Base-by-base conservation (phyloP, 2,797 vertebrate genomes). In the Lophotriccus pileatus region DNA sequence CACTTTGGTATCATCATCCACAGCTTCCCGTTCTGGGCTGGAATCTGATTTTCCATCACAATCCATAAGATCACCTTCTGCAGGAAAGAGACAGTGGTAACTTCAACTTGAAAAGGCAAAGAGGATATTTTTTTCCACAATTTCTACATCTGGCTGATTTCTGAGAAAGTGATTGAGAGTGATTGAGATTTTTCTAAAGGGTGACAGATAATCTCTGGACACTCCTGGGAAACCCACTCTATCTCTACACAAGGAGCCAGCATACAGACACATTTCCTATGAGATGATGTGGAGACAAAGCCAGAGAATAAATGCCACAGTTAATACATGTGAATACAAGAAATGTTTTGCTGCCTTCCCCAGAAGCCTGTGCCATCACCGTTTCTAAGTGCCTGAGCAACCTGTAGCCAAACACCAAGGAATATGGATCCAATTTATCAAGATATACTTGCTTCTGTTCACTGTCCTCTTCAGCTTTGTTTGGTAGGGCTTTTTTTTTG, bases 1-100 rank as follows among this genome's bases (percentile, higher is more conserved):
- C 95, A 98, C 98, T 97, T 99, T 99, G 89, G 98, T 97, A 93
- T 99, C 99, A 58, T 99, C 99, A 97, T 99, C 99, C 90, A 96
- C 98, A 86, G 98, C 97, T 97, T 99, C 99, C 77, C 99, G 98
- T 95, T 99, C 99, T 20, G 99, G 99, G 97, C 99, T 99, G 34
- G 99, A 99, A 96, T 99, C 99, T 37, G 99, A 99, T 98, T 99
- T 99, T 44, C 97, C 98, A 92, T 99, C 99, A 87, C 99, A 99
- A 78, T 99, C 99, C 97, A 99, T 98, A 84, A 99, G 98, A 97
- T 99, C 99, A 84, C 97, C 98, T 98, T 99, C 99, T 99, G 98
- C 82, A 97, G 96, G 92, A 96, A 83, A 97, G 55, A 95, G 4
- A 53, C 44, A 89, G 60, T 8, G 68, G 53, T 74, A 94, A 96